Evolutionary conservation across 2,113 vertebrate species (phyloP), one percentile per base, ranked within the genome.

Genomic region (rat (Rattus norvegicus)): DNA sequence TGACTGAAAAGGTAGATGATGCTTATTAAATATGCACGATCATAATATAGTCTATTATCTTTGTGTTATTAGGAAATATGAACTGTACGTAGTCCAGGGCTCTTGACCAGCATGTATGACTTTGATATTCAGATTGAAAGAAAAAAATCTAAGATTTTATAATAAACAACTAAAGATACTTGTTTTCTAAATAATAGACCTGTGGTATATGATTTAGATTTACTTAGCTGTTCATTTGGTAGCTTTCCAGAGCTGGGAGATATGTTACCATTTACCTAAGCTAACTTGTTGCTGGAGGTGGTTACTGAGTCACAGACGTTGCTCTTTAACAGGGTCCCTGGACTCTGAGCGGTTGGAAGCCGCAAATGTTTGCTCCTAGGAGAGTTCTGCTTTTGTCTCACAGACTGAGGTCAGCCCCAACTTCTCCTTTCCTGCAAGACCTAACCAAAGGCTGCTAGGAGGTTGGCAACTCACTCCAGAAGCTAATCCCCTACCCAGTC

Each of bases 341-440:
- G 43, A 43, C 56, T 75, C n/a, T 90, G 30, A 88, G 56, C 75
- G 90, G n/a, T 43, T 84, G 24, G 5, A 90, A 81, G 33, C 56
- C 80, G 28, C n/a, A 70, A 47, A 81, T 8, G 7, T 81, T 89
- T 94, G 73, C 67, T 90, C 36, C 63, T 13, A 49, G 22, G 36
- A 36, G 61, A 52, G 36, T n/a, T 87, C 47, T 83, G 7, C 61
- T 92, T 94, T 76, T 24, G 91, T 94, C 91, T 81, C 54, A 94
- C 39, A 63, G 52, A 43, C 52, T 75, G 80, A 1, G 69, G 61
- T 43, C 0, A 86, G 20, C 39, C 65, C 33, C 90, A 36, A 4
- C 13, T 76, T 85, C 22, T 56, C 24, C 81, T 5, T 65, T 56
- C 72, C 33, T 88, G 12, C 26, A 24, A 85, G 63, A 88, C 26